These are phyloP conservation scores for Esperia sulphurella DNA, from an alignment of 2,888 invertebrate genomes.

Conservation along the genomic window DNA sequence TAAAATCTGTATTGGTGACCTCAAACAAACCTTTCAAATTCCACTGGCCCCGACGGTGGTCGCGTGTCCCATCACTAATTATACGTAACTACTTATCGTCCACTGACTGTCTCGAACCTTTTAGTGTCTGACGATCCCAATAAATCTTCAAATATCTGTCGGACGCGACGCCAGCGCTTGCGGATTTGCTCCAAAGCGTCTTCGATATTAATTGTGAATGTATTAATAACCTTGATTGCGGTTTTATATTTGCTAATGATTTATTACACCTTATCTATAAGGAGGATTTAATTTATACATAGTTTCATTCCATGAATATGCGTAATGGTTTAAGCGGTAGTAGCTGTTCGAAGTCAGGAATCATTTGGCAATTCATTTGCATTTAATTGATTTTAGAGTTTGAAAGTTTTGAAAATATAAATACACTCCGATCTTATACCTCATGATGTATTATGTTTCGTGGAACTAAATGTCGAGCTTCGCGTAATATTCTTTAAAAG, in stretches of 20 bases:
- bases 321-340: not conserved
- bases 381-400: not conserved
- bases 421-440: not conserved
- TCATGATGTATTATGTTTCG: not conserved
- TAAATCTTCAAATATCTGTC: slow-evolving; percentile 69
- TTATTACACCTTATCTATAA: not conserved
- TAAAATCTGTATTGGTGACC: not conserved
- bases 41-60: slow-evolving; percentile 48
- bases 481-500: no score
- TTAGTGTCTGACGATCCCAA: slow-evolving; percentile 63
- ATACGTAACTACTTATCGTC: slow-evolving; percentile 61
- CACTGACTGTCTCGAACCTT: slow-evolving; percentile 59
- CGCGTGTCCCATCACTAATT: slow-evolving; percentile 70
- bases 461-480: no score
- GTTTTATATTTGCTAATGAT: slow-evolving; percentile 16
- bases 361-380: not conserved
- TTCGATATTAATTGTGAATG: slow-evolving; percentile 58
- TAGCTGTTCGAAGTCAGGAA: not conserved
- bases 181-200: slow-evolving; percentile 29
- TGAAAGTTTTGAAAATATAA: no score
- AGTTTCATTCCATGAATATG: slow-evolving; percentile 3
- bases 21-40: slow-evolving; percentile 1
- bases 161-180: slow-evolving; percentile 33
- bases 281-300: slow-evolving; percentile 7
- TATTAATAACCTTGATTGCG: slow-evolving; percentile 46